phyloP scores from a whole-genome alignment of 2,113 vertebrate species.

The Egretta garzetta region DNA sequence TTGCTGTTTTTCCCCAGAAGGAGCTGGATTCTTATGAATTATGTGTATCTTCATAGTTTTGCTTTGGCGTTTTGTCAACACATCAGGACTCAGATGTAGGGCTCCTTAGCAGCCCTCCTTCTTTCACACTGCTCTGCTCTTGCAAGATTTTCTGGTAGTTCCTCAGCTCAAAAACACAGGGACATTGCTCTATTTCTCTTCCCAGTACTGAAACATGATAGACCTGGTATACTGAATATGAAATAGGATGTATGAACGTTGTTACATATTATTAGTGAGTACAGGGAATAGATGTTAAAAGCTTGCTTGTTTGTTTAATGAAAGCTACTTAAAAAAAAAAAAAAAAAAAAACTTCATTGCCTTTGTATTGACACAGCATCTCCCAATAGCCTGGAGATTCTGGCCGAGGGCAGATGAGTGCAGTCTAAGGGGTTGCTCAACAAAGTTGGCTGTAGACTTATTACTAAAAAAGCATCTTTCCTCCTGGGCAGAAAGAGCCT shows the following conservation, averaged over 20 bases:
- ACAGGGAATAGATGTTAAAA: background rate
- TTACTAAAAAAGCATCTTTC: background rate
- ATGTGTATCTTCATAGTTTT: background rate
- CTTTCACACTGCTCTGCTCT: background rate
- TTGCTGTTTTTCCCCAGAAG: background rate
- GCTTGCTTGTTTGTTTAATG: background rate
- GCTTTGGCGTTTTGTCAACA: rapidly evolving
- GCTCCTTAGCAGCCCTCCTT: background rate
- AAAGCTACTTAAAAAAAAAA: background rate
- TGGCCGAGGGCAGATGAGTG: background rate
- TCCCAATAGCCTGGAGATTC: background rate
- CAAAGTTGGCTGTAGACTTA: background rate
- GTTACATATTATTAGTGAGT: background rate
- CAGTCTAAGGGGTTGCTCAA: background rate
- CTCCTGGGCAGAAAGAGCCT: background rate
- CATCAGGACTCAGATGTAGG: rapidly evolving
- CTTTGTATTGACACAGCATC: background rate
- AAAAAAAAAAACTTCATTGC: background rate
- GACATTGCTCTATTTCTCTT: background rate
- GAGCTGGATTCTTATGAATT: background rate
- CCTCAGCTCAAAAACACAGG: background rate
- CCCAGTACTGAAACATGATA: background rate
- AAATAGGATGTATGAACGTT: too few species aligned
- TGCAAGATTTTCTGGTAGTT: background rate
- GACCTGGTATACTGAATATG: too few species aligned